Percentiles rank a stretch among this genome's conserved stretches.
These are phyloP conservation scores for Diadromus collaris DNA, from an alignment of 2,888 invertebrate species.

Conservation along the genomic window DNA sequence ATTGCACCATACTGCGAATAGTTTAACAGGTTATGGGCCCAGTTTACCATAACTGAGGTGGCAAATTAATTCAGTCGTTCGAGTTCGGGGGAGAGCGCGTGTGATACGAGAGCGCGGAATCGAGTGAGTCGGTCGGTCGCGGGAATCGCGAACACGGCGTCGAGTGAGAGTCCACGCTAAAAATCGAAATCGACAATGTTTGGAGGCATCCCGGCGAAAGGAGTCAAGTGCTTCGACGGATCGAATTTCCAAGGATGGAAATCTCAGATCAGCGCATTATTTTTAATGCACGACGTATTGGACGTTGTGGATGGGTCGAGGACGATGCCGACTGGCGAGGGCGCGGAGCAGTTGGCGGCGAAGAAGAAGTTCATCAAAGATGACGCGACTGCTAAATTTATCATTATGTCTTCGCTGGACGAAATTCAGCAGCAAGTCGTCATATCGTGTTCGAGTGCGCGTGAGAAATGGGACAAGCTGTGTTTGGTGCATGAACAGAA, in stretches of 20 bases:
- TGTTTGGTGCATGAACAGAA: slow-evolving; percentile 62
- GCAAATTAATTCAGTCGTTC: neutral
- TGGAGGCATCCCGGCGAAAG: slow-evolving; percentile 11
- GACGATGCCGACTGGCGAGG: slow-evolving; percentile 18
- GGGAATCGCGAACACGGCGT: neutral
- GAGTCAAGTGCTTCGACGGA: slow-evolving; percentile 56
- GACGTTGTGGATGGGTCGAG: slow-evolving; percentile 49
- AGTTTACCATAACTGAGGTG: slow-evolving; percentile 9
- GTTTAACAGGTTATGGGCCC: slow-evolving; percentile 41
- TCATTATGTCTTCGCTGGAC: slow-evolving; percentile 61
- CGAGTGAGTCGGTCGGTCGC: neutral
- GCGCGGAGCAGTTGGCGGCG: slow-evolving; percentile 18
- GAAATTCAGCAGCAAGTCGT: slow-evolving; percentile 57
- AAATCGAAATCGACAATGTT: slow-evolving; percentile 17
- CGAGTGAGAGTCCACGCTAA: neutral
- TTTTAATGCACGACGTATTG: slow-evolving; percentile 45
- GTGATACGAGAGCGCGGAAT: neutral
- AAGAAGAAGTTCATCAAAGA: slow-evolving; percentile 56
- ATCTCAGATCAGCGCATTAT: slow-evolving; percentile 53
- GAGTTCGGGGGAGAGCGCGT: neutral
- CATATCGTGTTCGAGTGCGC: slow-evolving; percentile 48
- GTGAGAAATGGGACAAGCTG: slow-evolving; percentile 62
- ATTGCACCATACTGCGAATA: too few species aligned
- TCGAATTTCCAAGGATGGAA: slow-evolving; percentile 61
- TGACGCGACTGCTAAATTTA: slow-evolving; percentile 62